Percentiles rank a stretch among this genome's conserved stretches.
Evolutionary conservation across 23 tunicate species (phyloP).

Genomic region (Ciona savignyi): DNA sequence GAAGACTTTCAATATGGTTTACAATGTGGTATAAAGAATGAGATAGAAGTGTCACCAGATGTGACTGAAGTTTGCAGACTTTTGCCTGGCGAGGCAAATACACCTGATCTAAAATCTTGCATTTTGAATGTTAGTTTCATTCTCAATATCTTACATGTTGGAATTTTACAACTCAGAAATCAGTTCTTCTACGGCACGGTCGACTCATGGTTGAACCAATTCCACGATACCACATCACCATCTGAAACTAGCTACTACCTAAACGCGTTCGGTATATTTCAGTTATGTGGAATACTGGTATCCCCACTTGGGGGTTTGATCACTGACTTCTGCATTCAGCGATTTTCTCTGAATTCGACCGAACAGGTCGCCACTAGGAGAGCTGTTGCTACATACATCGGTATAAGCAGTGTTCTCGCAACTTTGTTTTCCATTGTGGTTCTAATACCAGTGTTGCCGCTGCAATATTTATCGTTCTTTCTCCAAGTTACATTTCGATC

Average conservation of each 20-base stretch:
- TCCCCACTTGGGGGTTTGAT: not conserved
- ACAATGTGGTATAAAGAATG: not conserved
- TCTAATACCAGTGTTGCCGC: constrained; percentile 4
- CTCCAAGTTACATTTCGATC: not conserved
- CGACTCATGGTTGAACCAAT: not conserved
- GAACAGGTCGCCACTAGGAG: not conserved
- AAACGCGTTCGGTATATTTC: not conserved
- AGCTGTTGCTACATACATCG: not conserved
- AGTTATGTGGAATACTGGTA: not conserved
- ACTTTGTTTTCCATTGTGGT: not conserved
- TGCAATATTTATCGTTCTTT: not conserved
- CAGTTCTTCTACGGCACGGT: not conserved
- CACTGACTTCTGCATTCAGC: not conserved
- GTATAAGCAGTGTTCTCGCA: not conserved
- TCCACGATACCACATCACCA: not conserved
- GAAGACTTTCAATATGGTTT: not conserved
- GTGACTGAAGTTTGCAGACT: not conserved
- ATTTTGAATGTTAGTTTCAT: not conserved
- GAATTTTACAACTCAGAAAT: not conserved
- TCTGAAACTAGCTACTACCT: not conserved
- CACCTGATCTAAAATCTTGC: not conserved
- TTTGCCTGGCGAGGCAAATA: not conserved
- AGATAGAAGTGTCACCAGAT: not conserved
- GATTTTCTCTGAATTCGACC: not conserved
- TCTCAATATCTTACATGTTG: not conserved